A percentile compares a stretch with the other conserved stretches of the same genome.
phyloP scores from a whole-genome alignment of 2,797 vertebrate genomes.

The Peromyscus attwateri region DNA sequence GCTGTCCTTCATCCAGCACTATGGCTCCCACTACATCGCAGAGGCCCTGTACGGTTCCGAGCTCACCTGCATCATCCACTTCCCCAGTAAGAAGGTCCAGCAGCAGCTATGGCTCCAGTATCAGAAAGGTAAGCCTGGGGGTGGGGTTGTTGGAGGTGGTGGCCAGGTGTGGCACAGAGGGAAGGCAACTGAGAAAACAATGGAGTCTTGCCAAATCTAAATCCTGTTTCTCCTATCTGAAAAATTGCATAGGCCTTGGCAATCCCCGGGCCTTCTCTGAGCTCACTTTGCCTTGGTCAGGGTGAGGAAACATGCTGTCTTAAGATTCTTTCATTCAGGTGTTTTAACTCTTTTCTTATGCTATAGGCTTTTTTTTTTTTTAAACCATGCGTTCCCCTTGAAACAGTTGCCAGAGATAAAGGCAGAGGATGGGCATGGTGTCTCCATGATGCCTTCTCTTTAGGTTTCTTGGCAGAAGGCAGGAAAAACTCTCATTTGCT shows the following conservation, averaged over 20 bases:
- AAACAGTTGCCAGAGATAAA: not conserved
- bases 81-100: slow-evolving; percentile 98
- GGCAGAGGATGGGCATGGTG: fast-evolving
- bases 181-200: not conserved
- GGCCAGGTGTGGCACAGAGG: not conserved
- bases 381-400: not conserved
- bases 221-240: fast-evolving
- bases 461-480: not conserved
- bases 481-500: fast-evolving
- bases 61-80: slow-evolving; percentile 97
- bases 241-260: not conserved
- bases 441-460: not conserved
- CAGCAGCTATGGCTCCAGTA: slow-evolving; percentile 99
- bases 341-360: not conserved
- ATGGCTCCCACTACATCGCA: slow-evolving; percentile 96
- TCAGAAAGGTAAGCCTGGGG: slow-evolving; percentile 95
- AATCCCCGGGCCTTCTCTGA: not conserved
- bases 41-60: slow-evolving; percentile 98
- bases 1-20: slow-evolving; percentile 95
- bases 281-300: not conserved
- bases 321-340: not conserved
- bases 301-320: not conserved
- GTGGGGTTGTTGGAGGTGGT: not conserved
- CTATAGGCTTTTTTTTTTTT: not conserved
- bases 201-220: not conserved